Conservation (phyloP, 2,888 invertebrate genomes). For the Heliconius aoede region DNA sequence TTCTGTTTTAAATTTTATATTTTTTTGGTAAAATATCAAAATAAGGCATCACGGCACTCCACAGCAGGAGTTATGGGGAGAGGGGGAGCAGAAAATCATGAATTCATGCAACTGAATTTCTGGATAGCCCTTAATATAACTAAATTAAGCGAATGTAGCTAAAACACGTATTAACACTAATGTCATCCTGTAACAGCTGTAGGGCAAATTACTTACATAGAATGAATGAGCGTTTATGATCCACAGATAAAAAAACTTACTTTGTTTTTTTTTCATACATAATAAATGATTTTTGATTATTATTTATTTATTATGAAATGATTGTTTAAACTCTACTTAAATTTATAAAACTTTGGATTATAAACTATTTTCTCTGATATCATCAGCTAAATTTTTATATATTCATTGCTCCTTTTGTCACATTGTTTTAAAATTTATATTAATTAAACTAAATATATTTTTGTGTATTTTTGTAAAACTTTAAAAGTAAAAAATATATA, state of each 20-base stretch:
- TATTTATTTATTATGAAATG: not conserved
- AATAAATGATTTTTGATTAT: not conserved
- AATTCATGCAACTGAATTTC: not conserved
- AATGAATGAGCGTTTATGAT: not conserved
- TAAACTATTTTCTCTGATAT: not conserved
- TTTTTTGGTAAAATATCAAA: too few relatives aligned
- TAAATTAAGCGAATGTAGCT: conserved; percentile 39
- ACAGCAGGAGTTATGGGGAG: not conserved
- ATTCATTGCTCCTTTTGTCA: conserved; percentile 9
- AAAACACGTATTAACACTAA: conserved; percentile 25
- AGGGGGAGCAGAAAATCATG: not conserved
- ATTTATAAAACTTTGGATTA: conserved; percentile 6
- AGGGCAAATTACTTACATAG: conserved; percentile 38
- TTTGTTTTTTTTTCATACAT: not conserved
- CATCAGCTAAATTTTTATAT: not conserved
- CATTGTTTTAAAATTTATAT: not conserved
- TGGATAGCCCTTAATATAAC: conserved; percentile 9
- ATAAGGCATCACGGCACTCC: too few relatives aligned
- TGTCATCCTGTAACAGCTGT: conserved; percentile 46
- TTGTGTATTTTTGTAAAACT: conserved; percentile 9
- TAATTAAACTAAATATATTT: conserved; percentile 12
- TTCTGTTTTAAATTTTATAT: too few relatives aligned
- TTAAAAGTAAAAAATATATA: conserved; percentile 23
- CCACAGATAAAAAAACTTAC: conserved; percentile 8
- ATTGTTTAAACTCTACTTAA: conserved; percentile 5